Percentiles rank a stretch among this genome's conserved stretches.
Conservation (phyloP, 2,113 vertebrate genomes). For the Parotia lawesii region DNA sequence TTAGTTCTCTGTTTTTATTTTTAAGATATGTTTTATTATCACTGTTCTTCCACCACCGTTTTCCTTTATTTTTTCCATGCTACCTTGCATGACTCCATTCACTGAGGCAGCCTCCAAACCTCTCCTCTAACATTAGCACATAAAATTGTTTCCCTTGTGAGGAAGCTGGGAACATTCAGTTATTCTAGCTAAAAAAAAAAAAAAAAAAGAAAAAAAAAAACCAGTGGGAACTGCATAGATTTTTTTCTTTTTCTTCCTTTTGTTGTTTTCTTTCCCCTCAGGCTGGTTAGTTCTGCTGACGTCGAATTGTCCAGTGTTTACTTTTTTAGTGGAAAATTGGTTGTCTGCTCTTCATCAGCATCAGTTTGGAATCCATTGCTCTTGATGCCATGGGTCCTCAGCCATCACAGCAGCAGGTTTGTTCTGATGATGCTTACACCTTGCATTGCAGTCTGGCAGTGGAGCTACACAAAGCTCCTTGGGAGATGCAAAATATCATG, state of each 20-base stretch:
- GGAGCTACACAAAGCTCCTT: background rate
- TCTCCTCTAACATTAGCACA: background rate
- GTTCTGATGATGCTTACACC: background rate
- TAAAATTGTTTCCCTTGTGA: background rate
- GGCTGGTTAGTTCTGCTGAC: background rate
- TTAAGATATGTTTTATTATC: background rate
- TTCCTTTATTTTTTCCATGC: background rate
- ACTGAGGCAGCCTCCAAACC: background rate
- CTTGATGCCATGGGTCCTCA: background rate
- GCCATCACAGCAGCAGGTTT: background rate
- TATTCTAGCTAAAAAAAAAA: background rate
- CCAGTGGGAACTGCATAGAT: background rate
- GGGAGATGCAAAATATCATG: background rate
- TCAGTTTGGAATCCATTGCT: background rate
- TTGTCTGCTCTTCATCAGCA: background rate
- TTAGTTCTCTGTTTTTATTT: background rate
- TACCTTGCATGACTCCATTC: conserved; percentile 1
- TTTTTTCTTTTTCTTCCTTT: background rate
- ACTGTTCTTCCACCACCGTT: background rate
- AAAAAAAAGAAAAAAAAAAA: background rate
- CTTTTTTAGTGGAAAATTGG: background rate
- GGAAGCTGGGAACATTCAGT: background rate
- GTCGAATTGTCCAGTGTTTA: background rate
- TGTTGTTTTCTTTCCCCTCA: background rate
- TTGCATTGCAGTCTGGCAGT: background rate